Evolutionary conservation across 2,113 vertebrate species (phyloP).

Genomic region (Himantopus leucocephalus): DNA sequence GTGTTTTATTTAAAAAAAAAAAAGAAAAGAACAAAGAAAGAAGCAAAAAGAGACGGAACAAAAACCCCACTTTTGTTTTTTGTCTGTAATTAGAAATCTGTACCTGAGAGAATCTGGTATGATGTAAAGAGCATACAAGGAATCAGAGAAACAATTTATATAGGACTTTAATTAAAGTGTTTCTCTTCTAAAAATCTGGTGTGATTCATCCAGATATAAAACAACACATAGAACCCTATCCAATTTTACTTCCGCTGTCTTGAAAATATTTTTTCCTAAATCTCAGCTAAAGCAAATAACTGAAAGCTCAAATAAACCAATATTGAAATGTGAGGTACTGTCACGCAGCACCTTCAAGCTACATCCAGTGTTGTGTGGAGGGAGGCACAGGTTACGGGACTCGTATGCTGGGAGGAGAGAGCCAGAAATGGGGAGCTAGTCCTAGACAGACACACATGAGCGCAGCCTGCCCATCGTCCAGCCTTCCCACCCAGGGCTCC

Average conservation of each 20-base stretch:
- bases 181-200: conserved; percentile 8
- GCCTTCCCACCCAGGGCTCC: not conserved
- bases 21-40: not conserved
- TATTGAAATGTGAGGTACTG: not conserved
- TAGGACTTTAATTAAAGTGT: not conserved
- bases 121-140: not conserved
- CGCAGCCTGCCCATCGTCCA: accelerated
- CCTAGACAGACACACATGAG: accelerated
- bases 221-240: not conserved
- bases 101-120: not conserved
- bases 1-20: not conserved
- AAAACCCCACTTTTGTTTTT: not conserved
- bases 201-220: not conserved
- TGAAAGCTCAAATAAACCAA: not conserved
- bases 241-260: not conserved
- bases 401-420: not conserved
- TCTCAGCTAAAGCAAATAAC: not conserved
- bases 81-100: not conserved
- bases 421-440: not conserved
- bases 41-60: not conserved
- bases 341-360: not conserved
- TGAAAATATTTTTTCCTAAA: not conserved
- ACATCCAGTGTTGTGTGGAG: not conserved
- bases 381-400: not conserved
- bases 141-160: conserved; percentile 9